Evolutionary conservation across 2,797 vertebrate genomes (phyloP).

Genomic region (Halcyon leucocephala): DNA sequence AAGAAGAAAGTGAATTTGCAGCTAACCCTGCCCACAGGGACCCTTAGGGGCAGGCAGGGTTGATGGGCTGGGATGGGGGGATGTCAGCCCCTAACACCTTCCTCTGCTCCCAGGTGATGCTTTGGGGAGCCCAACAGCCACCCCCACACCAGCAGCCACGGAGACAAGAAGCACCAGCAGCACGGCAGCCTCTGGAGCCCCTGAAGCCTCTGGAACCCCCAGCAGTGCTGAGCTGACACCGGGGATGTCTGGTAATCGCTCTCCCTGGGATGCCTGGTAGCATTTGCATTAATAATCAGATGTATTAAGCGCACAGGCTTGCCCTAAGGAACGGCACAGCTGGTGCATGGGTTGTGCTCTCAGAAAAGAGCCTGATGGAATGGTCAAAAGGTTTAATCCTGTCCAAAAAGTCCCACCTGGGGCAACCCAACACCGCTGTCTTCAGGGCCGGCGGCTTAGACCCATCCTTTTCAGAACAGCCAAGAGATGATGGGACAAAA

Average conservation of each 20-base stretch:
- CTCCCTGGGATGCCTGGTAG: fast-evolving
- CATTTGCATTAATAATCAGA: fast-evolving
- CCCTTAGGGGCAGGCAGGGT: neutral
- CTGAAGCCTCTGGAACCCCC: fast-evolving
- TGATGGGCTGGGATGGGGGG: neutral
- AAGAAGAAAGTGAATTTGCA: neutral
- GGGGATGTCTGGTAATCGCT: neutral
- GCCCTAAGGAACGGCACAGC: fast-evolving
- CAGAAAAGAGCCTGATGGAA: fast-evolving
- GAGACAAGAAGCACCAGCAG: fast-evolving
- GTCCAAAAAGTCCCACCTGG: neutral
- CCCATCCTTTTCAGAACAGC: neutral
- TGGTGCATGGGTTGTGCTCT: neutral
- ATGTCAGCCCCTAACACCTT: neutral
- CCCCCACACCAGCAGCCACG: fast-evolving
- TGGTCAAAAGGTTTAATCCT: neutral
- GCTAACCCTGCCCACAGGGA: fast-evolving
- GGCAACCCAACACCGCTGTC: neutral
- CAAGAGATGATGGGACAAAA: neutral
- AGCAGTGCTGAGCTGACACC: fast-evolving
- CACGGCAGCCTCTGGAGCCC: fast-evolving
- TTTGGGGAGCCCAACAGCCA: fast-evolving
- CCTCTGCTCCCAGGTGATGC: neutral
- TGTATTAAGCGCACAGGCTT: too few species aligned
- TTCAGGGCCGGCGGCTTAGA: neutral